Evolutionary conservation across 2,888 invertebrate genomes (phyloP).

Genomic region (Apocheima hispidaria): DNA sequence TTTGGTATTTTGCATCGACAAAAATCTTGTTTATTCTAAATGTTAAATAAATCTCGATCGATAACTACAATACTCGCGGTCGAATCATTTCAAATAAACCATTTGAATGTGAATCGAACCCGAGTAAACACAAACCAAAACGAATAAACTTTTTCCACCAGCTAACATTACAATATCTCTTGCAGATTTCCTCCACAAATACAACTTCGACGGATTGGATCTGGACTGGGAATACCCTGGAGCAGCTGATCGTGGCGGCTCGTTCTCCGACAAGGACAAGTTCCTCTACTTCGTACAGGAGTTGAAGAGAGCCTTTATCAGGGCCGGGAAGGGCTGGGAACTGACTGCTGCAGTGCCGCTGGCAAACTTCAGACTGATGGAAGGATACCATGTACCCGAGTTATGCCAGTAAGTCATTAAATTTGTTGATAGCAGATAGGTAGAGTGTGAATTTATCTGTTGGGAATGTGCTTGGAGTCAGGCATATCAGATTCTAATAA

Average conservation of each 20-base stretch:
- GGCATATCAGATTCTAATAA: no score
- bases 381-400: conserved; percentile 96
- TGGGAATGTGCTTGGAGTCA: not conserved
- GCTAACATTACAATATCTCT: conserved; percentile 15
- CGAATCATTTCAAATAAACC: no score
- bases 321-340: conserved; percentile 92
- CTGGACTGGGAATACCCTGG: conserved; percentile 97
- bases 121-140: no score
- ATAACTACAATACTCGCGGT: no score
- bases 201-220: conserved; percentile 94
- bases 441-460: not conserved
- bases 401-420: conserved; percentile 91
- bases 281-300: conserved; percentile 94
- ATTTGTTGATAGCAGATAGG: not conserved
- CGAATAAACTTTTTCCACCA: no score
- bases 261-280: conserved; percentile 92
- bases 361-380: conserved; percentile 94
- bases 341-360: conserved; percentile 96
- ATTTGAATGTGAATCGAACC: no score
- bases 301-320: conserved; percentile 91
- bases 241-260: conserved; percentile 94
- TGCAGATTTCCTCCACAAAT: conserved; percentile 90
- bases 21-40: no score
- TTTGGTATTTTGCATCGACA: no score
- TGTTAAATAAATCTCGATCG: no score